Conservation (phyloP, 2,888 invertebrate species). For the Anthoptus insignis region DNA sequence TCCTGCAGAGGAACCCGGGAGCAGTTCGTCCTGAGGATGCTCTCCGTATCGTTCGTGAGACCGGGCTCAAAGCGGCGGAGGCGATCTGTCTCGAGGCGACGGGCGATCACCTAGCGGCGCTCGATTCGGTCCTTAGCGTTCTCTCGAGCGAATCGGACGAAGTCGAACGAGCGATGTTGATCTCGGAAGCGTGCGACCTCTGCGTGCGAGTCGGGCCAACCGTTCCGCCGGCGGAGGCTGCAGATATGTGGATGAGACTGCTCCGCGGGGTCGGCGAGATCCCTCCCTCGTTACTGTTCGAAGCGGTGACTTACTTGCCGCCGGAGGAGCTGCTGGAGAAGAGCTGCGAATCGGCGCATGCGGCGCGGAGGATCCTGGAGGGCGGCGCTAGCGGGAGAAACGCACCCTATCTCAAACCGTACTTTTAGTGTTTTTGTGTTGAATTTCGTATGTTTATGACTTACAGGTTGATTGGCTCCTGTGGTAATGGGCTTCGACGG, state of each 20-base stretch:
- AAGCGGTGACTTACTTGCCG: conserved; percentile 70
- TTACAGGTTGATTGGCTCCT: no score
- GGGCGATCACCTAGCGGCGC: conserved; percentile 73
- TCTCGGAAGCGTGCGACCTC: conserved; percentile 63
- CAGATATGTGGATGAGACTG: conserved; percentile 66
- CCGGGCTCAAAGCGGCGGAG: conserved; percentile 67
- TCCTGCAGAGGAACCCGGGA: conserved; percentile 66
- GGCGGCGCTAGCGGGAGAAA: conserved; percentile 53
- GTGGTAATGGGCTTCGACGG: no score
- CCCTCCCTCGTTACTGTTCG: conserved; percentile 65
- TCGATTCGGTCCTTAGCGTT: conserved; percentile 65
- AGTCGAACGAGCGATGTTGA: conserved; percentile 49
- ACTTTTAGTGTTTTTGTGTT: no score
- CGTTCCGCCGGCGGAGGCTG: conserved; percentile 59
- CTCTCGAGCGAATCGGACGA: conserved; percentile 51
- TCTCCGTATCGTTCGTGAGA: conserved; percentile 63
- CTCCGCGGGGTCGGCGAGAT: conserved; percentile 57
- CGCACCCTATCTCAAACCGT: no score
- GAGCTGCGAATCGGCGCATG: conserved; percentile 58
- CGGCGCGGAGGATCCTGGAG: conserved; percentile 60
- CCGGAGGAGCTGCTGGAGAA: conserved; percentile 60
- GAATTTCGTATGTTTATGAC: no score
- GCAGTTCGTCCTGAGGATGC: conserved; percentile 76
- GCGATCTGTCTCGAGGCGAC: conserved; percentile 74
- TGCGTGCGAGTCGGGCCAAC: conserved; percentile 65